phyloP scores from a whole-genome alignment of 2,888 invertebrate genomes.

The Chloroclystis v-ata region DNA sequence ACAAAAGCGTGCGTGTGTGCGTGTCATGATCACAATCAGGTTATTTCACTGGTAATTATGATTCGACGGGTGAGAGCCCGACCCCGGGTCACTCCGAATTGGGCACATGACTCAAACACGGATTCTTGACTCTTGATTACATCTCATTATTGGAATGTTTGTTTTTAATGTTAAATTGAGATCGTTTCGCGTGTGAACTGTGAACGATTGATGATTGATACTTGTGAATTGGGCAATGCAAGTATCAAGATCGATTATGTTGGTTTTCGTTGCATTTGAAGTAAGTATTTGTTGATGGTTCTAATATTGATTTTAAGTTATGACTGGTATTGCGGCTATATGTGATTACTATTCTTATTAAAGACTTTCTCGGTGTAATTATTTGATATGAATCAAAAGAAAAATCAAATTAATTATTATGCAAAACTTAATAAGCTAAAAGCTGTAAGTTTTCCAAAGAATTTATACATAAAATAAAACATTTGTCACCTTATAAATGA shows the following conservation, averaged over 20 bases:
- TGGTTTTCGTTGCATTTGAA: neutral
- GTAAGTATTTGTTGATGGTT: too few relatives aligned
- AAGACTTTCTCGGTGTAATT: too few relatives aligned
- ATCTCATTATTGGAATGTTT: constrained; percentile 53
- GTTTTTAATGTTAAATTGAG: constrained; percentile 39
- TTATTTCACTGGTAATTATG: constrained; percentile 78
- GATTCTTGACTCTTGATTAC: constrained; percentile 52
- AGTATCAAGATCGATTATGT: neutral
- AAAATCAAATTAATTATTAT: too few relatives aligned
- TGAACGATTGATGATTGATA: constrained; percentile 28
- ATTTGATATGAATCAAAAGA: too few relatives aligned
- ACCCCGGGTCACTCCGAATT: constrained; percentile 66
- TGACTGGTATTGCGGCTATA: too few relatives aligned
- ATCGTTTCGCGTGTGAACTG: constrained; percentile 39
- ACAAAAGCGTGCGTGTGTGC: constrained; percentile 59
- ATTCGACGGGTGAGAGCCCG: constrained; percentile 66
- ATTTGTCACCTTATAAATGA: too few relatives aligned
- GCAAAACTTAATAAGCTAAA: too few relatives aligned
- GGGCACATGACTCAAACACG: constrained; percentile 59
- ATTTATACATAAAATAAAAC: too few relatives aligned
- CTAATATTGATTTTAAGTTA: too few relatives aligned
- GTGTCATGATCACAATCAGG: constrained; percentile 76
- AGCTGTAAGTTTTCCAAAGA: too few relatives aligned
- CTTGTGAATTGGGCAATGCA: neutral
- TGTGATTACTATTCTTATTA: too few relatives aligned